Conservation (phyloP, 2,113 vertebrate species). For the Prochilodus magdalenae region DNA sequence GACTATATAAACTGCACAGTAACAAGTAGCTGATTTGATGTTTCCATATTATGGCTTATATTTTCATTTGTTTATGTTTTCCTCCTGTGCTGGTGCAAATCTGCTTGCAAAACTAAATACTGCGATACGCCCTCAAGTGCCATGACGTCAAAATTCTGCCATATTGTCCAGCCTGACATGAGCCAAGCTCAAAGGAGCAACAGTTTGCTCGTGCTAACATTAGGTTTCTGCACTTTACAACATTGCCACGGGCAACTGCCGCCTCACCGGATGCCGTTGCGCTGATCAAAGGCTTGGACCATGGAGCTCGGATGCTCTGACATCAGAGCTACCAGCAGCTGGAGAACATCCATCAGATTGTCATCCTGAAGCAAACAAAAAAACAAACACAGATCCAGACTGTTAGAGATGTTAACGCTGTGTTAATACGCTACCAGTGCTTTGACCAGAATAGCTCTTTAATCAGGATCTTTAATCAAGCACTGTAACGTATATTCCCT, state of each 20-base stretch:
- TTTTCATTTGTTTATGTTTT: no score
- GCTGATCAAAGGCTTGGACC: conserved; percentile 96
- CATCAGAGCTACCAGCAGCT: conserved; percentile 96
- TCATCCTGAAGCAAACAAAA: conserved; percentile 83
- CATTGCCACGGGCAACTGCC: neutral
- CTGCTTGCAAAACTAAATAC: neutral
- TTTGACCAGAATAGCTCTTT: neutral
- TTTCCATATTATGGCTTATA: no score
- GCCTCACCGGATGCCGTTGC: conserved; percentile 92
- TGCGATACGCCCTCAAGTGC: no score
- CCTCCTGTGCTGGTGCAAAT: no score
- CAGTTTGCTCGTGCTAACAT: neutral
- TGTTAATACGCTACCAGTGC: neutral
- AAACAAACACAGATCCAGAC: conserved; percentile 22
- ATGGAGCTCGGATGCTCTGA: conserved; percentile 94
- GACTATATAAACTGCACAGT: no score
- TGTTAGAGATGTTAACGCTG: conserved; percentile 10
- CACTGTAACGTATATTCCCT: neutral
- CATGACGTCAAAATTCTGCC: no score
- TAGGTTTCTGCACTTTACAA: neutral
- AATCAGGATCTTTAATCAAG: conserved; percentile 10
- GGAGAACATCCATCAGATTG: conserved; percentile 97
- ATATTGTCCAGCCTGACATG: neutral
- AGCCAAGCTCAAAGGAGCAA: neutral
- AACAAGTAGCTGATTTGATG: no score